These are phyloP conservation scores for Eupithecia tripunctaria DNA, from an alignment of 2,888 invertebrate species.

Conservation along the genomic window DNA sequence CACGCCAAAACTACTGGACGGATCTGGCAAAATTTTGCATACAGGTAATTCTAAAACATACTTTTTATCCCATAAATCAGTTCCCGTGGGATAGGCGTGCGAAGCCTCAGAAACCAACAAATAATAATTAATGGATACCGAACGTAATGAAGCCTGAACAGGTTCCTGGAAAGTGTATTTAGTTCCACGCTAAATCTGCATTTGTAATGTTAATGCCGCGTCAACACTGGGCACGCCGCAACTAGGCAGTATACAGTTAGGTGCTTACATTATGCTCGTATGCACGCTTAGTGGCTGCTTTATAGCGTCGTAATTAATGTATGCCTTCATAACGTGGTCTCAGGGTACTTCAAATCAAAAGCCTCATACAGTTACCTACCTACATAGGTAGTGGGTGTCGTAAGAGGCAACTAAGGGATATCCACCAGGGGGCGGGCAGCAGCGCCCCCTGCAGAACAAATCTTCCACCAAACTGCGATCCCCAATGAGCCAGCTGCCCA, in stretches of 20 bases:
- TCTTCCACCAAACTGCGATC: no score
- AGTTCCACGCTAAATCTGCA: constrained; percentile 21
- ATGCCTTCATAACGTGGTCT: constrained; percentile 27
- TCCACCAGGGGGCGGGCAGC: no score
- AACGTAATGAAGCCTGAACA: background rate
- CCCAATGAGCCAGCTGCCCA: no score
- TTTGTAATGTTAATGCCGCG: constrained; percentile 34
- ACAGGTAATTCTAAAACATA: no score
- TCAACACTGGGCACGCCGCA: constrained; percentile 32
- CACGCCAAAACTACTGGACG: no score
- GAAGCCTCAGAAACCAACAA: no score
- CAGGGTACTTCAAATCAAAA: constrained; percentile 18
- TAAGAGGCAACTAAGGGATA: no score
- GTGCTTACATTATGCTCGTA: constrained; percentile 26
- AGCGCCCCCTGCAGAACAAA: no score
- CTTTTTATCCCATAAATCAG: no score
- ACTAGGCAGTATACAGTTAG: constrained; percentile 13
- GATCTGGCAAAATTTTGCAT: no score
- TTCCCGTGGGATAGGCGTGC: no score
- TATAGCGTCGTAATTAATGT: constrained; percentile 25
- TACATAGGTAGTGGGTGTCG: no score
- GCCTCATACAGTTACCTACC: background rate
- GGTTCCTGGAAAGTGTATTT: constrained; percentile 11
- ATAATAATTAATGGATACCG: background rate
- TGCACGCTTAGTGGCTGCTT: constrained; percentile 31